phyloP scores from a whole-genome alignment of 2,113 vertebrate species.

The Sylvilagus bachmani region DNA sequence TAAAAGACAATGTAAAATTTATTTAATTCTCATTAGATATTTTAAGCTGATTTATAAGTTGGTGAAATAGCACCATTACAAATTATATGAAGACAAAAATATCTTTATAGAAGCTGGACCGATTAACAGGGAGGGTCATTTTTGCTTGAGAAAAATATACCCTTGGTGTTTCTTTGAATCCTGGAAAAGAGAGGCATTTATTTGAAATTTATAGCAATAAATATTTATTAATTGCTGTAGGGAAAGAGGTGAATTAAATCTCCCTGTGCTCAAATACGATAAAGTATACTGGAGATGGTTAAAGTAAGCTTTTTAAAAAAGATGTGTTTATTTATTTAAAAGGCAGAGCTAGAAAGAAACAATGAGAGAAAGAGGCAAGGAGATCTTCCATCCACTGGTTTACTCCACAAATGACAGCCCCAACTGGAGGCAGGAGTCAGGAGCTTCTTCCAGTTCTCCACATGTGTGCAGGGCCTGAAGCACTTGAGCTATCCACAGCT shows the following conservation, averaged over 20 bases:
- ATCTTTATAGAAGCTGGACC: neutral
- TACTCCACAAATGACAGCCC: too few relatives aligned
- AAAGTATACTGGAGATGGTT: neutral
- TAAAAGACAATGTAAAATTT: slow-evolving; percentile 23
- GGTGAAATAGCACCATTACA: neutral
- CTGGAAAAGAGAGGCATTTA: neutral
- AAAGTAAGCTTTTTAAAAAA: too few relatives aligned
- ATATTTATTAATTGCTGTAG: slow-evolving; percentile 37
- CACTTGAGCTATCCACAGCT: too few relatives aligned
- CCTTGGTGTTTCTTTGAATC: neutral
- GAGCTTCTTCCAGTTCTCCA: too few relatives aligned
- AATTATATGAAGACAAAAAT: slow-evolving; percentile 45
- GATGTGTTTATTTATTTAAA: too few relatives aligned
- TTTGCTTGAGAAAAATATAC: slow-evolving; percentile 41
- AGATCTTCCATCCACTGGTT: too few relatives aligned
- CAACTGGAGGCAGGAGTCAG: too few relatives aligned
- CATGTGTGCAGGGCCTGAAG: too few relatives aligned
- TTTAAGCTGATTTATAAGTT: slow-evolving; percentile 44
- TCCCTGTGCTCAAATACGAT: neutral
- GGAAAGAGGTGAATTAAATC: neutral
- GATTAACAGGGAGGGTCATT: neutral
- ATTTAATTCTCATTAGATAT: neutral
- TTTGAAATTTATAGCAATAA: slow-evolving; percentile 56
- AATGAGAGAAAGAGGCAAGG: too few relatives aligned
- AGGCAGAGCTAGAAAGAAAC: too few relatives aligned